Percentiles rank a stretch among this genome's conserved stretches.
Evolutionary conservation across 2,888 invertebrate genomes (phyloP).

Genomic region (Pollenia labialis): DNA sequence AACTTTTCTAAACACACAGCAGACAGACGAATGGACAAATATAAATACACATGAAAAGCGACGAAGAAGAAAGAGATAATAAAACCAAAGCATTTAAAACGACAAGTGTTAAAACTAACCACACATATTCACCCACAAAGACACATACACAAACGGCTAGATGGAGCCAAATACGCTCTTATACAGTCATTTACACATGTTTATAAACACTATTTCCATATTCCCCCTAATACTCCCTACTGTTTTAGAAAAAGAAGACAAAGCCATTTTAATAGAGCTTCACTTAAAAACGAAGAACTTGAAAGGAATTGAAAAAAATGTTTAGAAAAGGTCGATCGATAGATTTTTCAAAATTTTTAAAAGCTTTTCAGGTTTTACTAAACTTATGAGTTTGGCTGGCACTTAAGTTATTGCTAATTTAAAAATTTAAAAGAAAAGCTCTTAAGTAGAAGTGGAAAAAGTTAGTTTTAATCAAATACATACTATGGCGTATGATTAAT

Average conservation of each 20-base stretch:
- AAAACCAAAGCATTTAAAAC: conserved; percentile 67
- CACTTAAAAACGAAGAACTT: too few species aligned
- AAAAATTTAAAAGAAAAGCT: too few species aligned
- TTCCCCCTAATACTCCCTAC: background rate
- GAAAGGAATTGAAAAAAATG: too few species aligned
- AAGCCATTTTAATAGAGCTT: too few species aligned
- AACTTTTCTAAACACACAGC: conserved; percentile 52
- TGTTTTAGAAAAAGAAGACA: too few species aligned
- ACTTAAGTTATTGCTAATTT: too few species aligned
- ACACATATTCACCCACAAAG: conserved; percentile 63
- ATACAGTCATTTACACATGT: conserved; percentile 24
- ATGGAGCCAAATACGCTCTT: background rate
- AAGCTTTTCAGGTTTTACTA: too few species aligned
- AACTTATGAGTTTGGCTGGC: too few species aligned
- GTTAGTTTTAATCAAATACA: background rate
- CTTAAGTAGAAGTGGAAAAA: too few species aligned
- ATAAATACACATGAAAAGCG: conserved; percentile 16
- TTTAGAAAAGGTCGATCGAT: too few species aligned
- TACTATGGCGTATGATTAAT: conserved; percentile 4
- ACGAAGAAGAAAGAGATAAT: conserved; percentile 60
- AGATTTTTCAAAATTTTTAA: too few species aligned
- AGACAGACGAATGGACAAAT: background rate
- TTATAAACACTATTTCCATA: conserved; percentile 13
- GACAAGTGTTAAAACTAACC: conserved; percentile 73
- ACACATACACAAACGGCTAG: conserved; percentile 41